Evolutionary conservation across 2,888 invertebrate species (phyloP).

Genomic region (Diarsia brunnea): DNA sequence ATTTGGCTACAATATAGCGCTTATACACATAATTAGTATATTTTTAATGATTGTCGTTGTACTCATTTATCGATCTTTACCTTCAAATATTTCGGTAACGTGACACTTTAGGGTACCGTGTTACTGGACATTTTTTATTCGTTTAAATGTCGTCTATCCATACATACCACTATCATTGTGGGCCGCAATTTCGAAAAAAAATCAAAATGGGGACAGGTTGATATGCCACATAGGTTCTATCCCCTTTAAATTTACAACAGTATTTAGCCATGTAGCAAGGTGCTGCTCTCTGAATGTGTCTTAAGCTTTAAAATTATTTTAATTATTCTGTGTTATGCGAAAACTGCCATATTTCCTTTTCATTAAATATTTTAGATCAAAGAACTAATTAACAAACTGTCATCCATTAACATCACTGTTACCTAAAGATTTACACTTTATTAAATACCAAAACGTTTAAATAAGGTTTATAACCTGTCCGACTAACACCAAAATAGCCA

Average conservation of each 20-base stretch:
- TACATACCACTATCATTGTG: too few relatives aligned
- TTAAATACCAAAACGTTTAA: constrained; percentile 5
- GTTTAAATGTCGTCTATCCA: too few relatives aligned
- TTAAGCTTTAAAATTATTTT: background rate
- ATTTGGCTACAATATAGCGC: too few relatives aligned
- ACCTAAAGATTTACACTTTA: constrained; percentile 7
- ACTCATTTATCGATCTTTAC: too few relatives aligned
- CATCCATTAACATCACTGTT: background rate
- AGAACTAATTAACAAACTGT: background rate
- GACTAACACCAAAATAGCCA: background rate
- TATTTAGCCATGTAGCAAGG: background rate
- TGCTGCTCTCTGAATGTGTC: background rate
- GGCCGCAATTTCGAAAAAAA: too few relatives aligned
- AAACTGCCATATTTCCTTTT: background rate
- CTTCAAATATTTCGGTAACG: too few relatives aligned
- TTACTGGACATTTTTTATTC: too few relatives aligned
- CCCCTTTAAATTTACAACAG: background rate
- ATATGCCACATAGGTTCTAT: too few relatives aligned
- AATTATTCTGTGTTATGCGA: background rate
- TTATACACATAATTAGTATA: too few relatives aligned
- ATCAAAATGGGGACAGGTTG: too few relatives aligned
- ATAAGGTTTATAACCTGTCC: constrained; percentile 1
- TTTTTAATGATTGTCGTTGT: too few relatives aligned
- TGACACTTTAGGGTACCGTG: too few relatives aligned
- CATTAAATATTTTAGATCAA: background rate